Conservation (phyloP, 1,140 invertebrate species). For the Drosophila virilis region DNA sequence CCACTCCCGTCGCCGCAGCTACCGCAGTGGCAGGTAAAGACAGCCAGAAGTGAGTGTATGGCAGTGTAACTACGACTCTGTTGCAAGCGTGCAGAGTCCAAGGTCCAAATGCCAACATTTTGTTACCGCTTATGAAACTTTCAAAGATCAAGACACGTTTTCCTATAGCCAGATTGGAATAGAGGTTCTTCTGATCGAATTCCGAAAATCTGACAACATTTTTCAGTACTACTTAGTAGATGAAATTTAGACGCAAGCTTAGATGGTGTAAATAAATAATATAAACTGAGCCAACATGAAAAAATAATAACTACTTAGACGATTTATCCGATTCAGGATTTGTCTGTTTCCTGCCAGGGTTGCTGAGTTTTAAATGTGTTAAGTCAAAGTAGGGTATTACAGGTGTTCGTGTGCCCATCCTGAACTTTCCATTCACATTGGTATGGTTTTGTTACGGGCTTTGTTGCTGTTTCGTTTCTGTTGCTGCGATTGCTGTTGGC, state of each 20-base stretch:
- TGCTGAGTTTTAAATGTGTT: too few species aligned
- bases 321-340: too few species aligned
- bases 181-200: neutral
- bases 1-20: slow-evolving; percentile 6
- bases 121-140: neutral
- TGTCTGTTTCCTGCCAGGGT: too few species aligned
- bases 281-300: neutral
- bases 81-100: slow-evolving; percentile 3
- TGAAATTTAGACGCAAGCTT: neutral
- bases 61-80: slow-evolving; percentile 1
- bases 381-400: slow-evolving; percentile 20
- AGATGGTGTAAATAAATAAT: neutral
- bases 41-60: slow-evolving; percentile 36
- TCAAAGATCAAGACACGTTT: slow-evolving; percentile 8
- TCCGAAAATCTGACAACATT: neutral
- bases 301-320: too few species aligned
- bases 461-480: slow-evolving; percentile 19
- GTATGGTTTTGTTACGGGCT: slow-evolving; percentile 18
- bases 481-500: slow-evolving; percentile 49
- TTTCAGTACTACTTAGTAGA: neutral
- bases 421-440: slow-evolving; percentile 34
- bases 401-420: slow-evolving; percentile 10
- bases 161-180: neutral
- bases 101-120: neutral
- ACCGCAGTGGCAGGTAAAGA: slow-evolving; percentile 58